Evolutionary conservation across 2,888 invertebrate genomes (phyloP).

Genomic region (Gymnosoma rotundatum): DNA sequence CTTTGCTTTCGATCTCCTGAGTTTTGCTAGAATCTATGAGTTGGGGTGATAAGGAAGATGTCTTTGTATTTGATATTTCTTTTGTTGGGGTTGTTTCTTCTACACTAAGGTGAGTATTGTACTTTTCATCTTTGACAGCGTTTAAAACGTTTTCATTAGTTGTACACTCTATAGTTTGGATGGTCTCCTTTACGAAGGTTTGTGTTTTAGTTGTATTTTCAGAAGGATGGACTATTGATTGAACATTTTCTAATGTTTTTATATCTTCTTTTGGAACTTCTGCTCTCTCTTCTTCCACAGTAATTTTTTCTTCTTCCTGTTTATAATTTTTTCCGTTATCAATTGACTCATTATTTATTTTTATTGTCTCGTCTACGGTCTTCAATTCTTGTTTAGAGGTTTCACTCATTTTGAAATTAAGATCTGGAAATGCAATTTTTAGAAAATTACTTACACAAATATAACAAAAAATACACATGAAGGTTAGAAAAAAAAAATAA

Average conservation of each 20-base stretch:
- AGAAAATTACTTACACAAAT: too few relatives aligned
- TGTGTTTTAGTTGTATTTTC: background rate
- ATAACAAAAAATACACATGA: too few relatives aligned
- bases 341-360: background rate
- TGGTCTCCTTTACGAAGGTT: background rate
- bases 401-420: conserved; percentile 49
- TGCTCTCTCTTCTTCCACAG: background rate
- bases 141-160: background rate
- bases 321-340: background rate
- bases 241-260: background rate
- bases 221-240: background rate
- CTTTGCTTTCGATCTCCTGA: background rate
- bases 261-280: background rate
- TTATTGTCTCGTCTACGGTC: conserved; percentile 26
- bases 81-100: background rate
- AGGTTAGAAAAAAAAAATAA: too few relatives aligned
- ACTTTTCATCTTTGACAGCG: background rate
- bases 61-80: background rate
- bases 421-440: conserved; percentile 4
- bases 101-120: background rate
- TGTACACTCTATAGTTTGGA: background rate
- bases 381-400: conserved; percentile 17
- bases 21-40: background rate
- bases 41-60: background rate
- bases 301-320: background rate